Base-by-base conservation (phyloP, 2,888 invertebrate species). In the Ornithoptera alexandrae region DNA sequence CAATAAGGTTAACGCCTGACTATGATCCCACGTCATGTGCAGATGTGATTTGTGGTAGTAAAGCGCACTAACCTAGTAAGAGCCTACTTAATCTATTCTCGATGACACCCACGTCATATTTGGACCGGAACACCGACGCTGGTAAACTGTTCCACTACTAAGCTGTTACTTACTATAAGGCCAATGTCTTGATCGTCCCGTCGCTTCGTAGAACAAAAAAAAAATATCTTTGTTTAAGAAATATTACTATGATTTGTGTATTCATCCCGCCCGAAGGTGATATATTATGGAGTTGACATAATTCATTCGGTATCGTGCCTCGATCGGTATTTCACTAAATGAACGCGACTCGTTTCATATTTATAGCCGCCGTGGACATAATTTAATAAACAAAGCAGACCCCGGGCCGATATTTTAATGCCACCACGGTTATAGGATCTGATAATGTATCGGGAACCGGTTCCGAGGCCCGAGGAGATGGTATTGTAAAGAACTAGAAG, bases 381-480 rank as follows among this genome's bases (percentile, higher is more conserved):
- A 92, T 92, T 92, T 92, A 92, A 92, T 92, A 92, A 92, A 92
- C 92, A 92, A 92, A 92, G 90, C 91, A 90, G 89, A 82, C 78
- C 39, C 81, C 84, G 77, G 82, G 83, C 82, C 80, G 84, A 87
- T 86, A 80, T 86, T 90, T 90, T 90, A 90, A 86, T 88, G 87
- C 87, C 91, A 91, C 90, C 90, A 88, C 86, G 78, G 87, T 87
- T 88, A 85, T 85, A 83, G 84, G 84, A 92, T 92, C 92, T 86
- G 92, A 92, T 92, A 92, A 85, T 87, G 88, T 81, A 83, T 88
- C 89, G 88, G 50, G 88, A 92, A 92, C 92, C 86, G 91, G 92
- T 92, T 91, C 77, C 81, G 78, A 83, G 83, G 81, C 82, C 81
- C 78, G 60, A 67, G 85, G 80, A 89, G 92, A 92, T 92, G 92